Conservation (phyloP, 2,113 vertebrate species). For the Motacilla alba region DNA sequence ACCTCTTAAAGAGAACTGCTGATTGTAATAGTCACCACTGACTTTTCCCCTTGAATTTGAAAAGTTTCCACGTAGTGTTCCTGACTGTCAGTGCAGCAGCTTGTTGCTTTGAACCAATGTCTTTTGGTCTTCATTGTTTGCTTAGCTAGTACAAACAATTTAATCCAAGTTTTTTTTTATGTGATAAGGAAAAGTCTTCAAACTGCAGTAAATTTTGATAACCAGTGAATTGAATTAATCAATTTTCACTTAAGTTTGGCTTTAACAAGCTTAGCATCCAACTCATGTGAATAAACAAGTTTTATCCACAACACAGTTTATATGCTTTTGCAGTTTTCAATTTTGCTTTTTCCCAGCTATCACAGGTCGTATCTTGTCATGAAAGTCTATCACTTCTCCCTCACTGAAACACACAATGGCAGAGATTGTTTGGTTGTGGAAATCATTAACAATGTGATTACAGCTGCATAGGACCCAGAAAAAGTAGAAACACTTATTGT, state of each 20-base stretch:
- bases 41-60: conserved; percentile 33
- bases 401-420: neutral
- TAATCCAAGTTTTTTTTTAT: neutral
- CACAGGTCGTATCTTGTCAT: neutral
- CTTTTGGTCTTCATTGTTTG: neutral
- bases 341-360: neutral
- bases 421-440: neutral
- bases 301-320: neutral
- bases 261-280: neutral
- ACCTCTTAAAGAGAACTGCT: conserved; percentile 20
- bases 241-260: neutral
- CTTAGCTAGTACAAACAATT: neutral
- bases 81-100: neutral
- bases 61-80: neutral
- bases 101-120: neutral
- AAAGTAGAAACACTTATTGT: neutral
- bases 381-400: neutral
- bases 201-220: neutral
- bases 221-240: neutral
- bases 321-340: neutral
- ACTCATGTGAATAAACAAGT: neutral
- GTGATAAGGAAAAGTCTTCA: neutral
- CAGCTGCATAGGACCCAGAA: neutral
- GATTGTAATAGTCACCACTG: conserved; percentile 8
- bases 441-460: neutral